These are phyloP conservation scores for Agrilus cyanescens DNA, from an alignment of 2,888 invertebrate species.

Conservation along the genomic window DNA sequence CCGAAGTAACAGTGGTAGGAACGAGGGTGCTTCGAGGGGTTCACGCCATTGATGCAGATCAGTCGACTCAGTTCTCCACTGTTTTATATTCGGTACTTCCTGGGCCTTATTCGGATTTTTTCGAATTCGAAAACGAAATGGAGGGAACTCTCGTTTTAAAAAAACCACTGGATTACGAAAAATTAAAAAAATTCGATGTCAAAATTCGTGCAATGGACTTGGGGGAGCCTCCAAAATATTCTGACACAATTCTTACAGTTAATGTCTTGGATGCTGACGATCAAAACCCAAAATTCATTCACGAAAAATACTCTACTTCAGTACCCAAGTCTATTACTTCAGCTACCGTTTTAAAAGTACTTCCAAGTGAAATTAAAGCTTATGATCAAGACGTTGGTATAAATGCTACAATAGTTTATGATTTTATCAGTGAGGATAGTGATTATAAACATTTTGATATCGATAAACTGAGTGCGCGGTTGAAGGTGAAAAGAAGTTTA, in stretches of 20 bases:
- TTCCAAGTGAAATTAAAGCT: conserved; percentile 64
- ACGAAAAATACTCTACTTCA: conserved; percentile 54
- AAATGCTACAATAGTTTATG: conserved; percentile 59
- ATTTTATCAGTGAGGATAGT: conserved; percentile 49
- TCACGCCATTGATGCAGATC: conserved; percentile 71
- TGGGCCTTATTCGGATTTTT: conserved; percentile 67
- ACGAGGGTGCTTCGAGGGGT: conserved; percentile 67
- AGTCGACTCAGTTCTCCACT: conserved; percentile 78
- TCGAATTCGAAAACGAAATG: conserved; percentile 73
- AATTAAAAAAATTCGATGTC: conserved; percentile 64
- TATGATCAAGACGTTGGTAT: conserved; percentile 73
- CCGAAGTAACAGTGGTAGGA: conserved; percentile 65
- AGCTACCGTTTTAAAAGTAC: conserved; percentile 52
- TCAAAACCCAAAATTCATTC: conserved; percentile 74
- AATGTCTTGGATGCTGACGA: conserved; percentile 82
- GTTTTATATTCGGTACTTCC: conserved; percentile 72
- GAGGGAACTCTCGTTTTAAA: conserved; percentile 73
- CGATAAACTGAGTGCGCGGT: conserved; percentile 26
- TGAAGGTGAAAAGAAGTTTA: background rate
- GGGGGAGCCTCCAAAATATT: conserved; percentile 65
- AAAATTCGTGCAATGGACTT: conserved; percentile 66
- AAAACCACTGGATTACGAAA: conserved; percentile 74
- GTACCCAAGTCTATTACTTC: conserved; percentile 51
- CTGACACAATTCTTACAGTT: conserved; percentile 63
- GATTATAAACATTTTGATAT: conserved; percentile 53